Evolutionary conservation across 2,797 vertebrate genomes (phyloP).

Genomic region (Protosalanx chinensis): DNA sequence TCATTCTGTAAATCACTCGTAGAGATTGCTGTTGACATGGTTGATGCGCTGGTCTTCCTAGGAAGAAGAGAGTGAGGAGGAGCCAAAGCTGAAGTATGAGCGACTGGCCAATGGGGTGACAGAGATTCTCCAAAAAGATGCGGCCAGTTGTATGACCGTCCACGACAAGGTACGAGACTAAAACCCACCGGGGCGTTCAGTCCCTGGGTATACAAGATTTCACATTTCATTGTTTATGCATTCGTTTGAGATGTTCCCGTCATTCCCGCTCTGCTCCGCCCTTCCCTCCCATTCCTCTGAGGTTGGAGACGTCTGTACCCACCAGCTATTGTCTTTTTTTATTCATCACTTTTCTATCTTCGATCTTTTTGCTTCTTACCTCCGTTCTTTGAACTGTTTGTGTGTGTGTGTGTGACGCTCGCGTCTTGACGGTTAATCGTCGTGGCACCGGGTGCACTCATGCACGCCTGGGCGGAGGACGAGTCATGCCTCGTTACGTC

Average conservation of each 20-base stretch:
- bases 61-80: constrained; percentile 98
- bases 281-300: constrained; percentile 51
- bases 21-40: not conserved
- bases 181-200: constrained; percentile 35
- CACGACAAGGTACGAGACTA: constrained; percentile 90
- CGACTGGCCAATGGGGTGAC: constrained; percentile 93
- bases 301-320: constrained; percentile 35
- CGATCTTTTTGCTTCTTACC: constrained; percentile 47
- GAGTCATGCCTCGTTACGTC: constrained; percentile 95
- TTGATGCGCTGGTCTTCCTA: constrained; percentile 43
- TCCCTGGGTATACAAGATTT: constrained; percentile 13
- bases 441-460: constrained; percentile 86
- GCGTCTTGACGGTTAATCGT: constrained; percentile 84
- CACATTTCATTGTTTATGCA: constrained; percentile 49
- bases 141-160: constrained; percentile 96
- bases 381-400: constrained; percentile 49
- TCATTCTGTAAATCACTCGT: too few species aligned
- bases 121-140: constrained; percentile 94
- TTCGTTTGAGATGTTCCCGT: constrained; percentile 49
- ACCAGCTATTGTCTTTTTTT: constrained; percentile 56
- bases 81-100: constrained; percentile 97
- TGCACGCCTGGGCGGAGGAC: constrained; percentile 83
- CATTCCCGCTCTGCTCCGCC: constrained; percentile 61
- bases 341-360: constrained; percentile 34
- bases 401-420: constrained; percentile 81